Conservation (phyloP, 2,888 invertebrate genomes). For the Eristalis pertinax region DNA sequence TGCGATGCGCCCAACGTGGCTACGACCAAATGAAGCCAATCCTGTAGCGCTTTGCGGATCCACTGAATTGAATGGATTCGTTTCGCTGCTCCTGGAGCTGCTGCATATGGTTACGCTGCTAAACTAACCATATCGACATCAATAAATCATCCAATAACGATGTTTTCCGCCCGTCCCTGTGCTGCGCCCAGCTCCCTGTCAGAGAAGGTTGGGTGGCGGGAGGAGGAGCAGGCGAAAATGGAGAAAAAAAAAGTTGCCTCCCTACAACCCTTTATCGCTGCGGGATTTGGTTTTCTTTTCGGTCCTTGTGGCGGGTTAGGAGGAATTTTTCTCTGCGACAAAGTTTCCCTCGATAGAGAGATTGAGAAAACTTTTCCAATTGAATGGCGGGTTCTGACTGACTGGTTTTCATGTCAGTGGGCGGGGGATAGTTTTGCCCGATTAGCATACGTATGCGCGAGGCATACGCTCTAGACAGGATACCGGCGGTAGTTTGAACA, state of each 20-base stretch:
- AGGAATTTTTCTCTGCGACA: slow-evolving; percentile 38
- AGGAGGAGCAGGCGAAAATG: not conserved
- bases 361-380: slow-evolving; percentile 60
- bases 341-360: slow-evolving; percentile 25
- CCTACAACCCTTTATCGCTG: slow-evolving; percentile 45
- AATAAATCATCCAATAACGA: slow-evolving; percentile 81
- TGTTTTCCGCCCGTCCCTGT: slow-evolving; percentile 15
- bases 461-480: not conserved
- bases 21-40: slow-evolving; percentile 54
- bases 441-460: slow-evolving; percentile 45
- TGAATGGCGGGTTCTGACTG: slow-evolving; percentile 7
- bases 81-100: not conserved
- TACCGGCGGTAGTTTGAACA: not conserved
- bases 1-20: slow-evolving; percentile 36
- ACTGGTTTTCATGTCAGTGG: not conserved
- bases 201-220: not conserved
- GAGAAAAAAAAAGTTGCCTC: slow-evolving; percentile 9
- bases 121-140: slow-evolving; percentile 80
- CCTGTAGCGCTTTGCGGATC: slow-evolving; percentile 17
- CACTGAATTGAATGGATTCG: slow-evolving; percentile 25
- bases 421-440: slow-evolving; percentile 4
- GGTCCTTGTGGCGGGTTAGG: not conserved
- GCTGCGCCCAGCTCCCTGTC: not conserved
- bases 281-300: slow-evolving; percentile 26
- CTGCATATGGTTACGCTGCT: slow-evolving; percentile 70